Base-by-base conservation (phyloP, 2,797 vertebrate species). In the Cossypha niveicapilla region DNA sequence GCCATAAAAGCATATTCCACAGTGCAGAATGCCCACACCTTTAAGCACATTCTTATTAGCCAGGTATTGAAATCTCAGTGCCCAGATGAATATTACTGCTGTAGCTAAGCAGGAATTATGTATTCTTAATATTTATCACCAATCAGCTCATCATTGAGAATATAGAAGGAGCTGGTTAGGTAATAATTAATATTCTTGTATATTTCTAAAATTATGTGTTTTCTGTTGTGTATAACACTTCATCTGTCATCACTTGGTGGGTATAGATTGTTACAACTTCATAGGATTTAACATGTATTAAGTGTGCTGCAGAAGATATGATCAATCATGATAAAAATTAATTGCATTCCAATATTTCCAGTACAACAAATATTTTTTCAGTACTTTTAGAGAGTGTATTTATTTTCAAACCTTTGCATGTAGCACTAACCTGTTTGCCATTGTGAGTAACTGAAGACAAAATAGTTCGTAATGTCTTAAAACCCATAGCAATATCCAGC, bases 371-470 rank as follows among this genome's bases (percentile, higher is more conserved):
- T 32, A 57, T 85, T 86, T 74, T 45, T 7, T 25, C 27, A 45
- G 39, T 35, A 50, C 23, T 80, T 47, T 65, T 68, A 70, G 21
- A 48, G 67, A 84, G 16, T 1, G 1, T n/a, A 23, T 61, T 53
- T 7, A 9, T 84, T 87, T 82, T 65, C 47, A 80, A 24, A 65
- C 7, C 35, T 45, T 37, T 54, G 18, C 28, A 7, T 3, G 32
- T 57, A 61, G 51, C 44, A 94, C 97, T 96, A 85, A 99, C 99
- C 98, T 99, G 99, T 98, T 99, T 99, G 96, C 99, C 99, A 4
- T 99, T 99, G 93, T 99, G 99, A n/a, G 99, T 99, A 94, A 99
- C 99, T 19, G 99, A 99, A 82, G 99, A 99, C 21, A 99, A 97
- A 95, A 99, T 99, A 48, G 99, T 99, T 95, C 99, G 97, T 34